Base-by-base conservation (phyloP, 1,140 invertebrate genomes). In the Pollicipes pollicipes region DNA sequence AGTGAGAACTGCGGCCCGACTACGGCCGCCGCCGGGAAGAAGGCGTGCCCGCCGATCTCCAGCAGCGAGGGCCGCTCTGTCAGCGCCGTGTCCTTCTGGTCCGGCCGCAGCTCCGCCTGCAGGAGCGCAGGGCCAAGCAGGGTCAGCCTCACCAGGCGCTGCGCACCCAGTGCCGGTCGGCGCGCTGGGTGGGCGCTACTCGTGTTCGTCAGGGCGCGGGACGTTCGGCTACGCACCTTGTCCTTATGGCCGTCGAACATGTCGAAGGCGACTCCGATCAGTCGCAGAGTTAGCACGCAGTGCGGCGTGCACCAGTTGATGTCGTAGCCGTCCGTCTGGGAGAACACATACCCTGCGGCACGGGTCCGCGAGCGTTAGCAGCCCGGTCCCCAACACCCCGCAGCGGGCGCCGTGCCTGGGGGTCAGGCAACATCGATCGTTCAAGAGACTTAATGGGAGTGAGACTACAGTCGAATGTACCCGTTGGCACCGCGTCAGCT, bases 251-350 rank as follows among this genome's bases (percentile, higher is more conserved):
- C 92, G 83, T 97, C 95, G 79, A 86, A 88, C 0, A 93, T 75
- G 82, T 97, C 92, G 79, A 90, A 94, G 0, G 87, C 84, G 3
- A 94, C 82, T 6, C 90, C 92, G 75, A 94, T 95, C 72, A 96
- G 83, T 75, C 91, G 85, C 31, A 97, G 80, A 16, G 88, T 89
- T 58, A 97, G 79, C 16, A 97, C 91, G 82, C 95, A 97, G 70
- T 96, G 93, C 0, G 93, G 92, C 87, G 95, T 94, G 24, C 91
- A 96, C 93, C 94, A 97, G 74, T 88, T 88, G 63, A 97, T 95
- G 75, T 92, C 90, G 78, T 95, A 95, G 27, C 85, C 84, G 71
- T 90, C 85, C 26, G 90, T 91, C 73, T 68, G 35, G 70, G 37
- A 68, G 21, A 32, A 28, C 21, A 72, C 70, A 4, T 70, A 68